Conservation (phyloP, 2,113 vertebrate genomes). For the Stegastes partitus region DNA sequence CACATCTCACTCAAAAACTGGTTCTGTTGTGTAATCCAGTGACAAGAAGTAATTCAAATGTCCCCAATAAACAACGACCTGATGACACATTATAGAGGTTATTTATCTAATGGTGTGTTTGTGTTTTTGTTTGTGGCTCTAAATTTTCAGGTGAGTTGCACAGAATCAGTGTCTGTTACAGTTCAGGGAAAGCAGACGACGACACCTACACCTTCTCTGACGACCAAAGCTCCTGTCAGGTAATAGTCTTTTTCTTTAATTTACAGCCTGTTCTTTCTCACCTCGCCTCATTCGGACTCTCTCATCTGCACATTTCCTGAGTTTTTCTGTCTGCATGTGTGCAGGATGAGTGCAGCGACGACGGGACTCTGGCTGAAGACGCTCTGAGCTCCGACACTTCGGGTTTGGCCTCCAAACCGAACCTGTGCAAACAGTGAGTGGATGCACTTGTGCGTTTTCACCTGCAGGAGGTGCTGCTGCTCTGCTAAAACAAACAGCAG, state of each 20-base stretch:
- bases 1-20: too few species aligned
- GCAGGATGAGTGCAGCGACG: constrained; percentile 96
- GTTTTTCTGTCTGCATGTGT: not conserved
- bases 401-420: constrained; percentile 86
- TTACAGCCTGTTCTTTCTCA: not conserved
- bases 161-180: constrained; percentile 92
- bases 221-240: constrained; percentile 94
- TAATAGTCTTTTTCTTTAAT: constrained; percentile 50
- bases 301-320: not conserved
- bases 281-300: fast-evolving
- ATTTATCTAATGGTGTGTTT: not conserved
- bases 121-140: constrained; percentile 32
- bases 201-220: constrained; percentile 92
- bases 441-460: not conserved
- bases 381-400: constrained; percentile 84
- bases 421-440: constrained; percentile 94
- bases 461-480: constrained; percentile 45
- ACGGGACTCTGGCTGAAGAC: constrained; percentile 90
- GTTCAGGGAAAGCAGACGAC: constrained; percentile 85
- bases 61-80: not conserved
- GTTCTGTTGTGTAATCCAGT: too few species aligned
- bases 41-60: too few species aligned
- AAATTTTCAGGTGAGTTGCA: constrained; percentile 89
- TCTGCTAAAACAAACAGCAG: not conserved
- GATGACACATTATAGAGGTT: too few species aligned